Evolutionary conservation across 2,113 vertebrate species (phyloP).

Genomic region (Sclerurus mexicanus): DNA sequence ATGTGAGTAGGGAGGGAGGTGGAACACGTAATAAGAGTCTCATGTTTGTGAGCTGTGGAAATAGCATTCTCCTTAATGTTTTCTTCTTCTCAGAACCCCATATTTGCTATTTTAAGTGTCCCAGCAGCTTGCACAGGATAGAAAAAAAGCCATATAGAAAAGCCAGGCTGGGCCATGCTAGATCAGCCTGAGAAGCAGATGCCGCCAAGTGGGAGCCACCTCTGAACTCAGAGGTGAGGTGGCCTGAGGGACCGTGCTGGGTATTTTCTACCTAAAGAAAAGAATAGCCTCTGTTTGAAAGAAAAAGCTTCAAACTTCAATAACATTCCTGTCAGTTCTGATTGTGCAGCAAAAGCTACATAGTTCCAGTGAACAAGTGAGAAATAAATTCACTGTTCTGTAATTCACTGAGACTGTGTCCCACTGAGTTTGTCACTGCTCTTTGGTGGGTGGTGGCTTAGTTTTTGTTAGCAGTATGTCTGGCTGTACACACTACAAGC

Average conservation of each 20-base stretch:
- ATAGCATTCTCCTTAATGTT: neutral
- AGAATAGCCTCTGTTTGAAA: neutral
- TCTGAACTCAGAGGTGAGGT: neutral
- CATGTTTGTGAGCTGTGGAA: neutral
- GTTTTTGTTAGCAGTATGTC: neutral
- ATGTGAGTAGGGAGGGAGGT: neutral
- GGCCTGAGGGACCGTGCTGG: neutral
- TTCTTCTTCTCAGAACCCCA: neutral
- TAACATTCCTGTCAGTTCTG: neutral
- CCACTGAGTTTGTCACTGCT: rapidly evolving
- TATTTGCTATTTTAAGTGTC: neutral
- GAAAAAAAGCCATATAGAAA: neutral
- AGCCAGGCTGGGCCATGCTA: neutral
- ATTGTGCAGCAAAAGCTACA: neutral
- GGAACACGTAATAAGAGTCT: rapidly evolving
- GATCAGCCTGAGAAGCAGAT: neutral
- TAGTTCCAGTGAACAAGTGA: neutral
- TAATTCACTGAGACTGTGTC: neutral
- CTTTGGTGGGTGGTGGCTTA: neutral
- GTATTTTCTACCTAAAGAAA: neutral
- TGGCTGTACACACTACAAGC: neutral
- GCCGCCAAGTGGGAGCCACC: neutral
- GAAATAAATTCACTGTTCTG: neutral
- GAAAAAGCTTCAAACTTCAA: neutral
- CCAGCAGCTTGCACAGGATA: neutral